Evolutionary conservation across 2,113 vertebrate species (phyloP).

Genomic region (Indicator indicator): DNA sequence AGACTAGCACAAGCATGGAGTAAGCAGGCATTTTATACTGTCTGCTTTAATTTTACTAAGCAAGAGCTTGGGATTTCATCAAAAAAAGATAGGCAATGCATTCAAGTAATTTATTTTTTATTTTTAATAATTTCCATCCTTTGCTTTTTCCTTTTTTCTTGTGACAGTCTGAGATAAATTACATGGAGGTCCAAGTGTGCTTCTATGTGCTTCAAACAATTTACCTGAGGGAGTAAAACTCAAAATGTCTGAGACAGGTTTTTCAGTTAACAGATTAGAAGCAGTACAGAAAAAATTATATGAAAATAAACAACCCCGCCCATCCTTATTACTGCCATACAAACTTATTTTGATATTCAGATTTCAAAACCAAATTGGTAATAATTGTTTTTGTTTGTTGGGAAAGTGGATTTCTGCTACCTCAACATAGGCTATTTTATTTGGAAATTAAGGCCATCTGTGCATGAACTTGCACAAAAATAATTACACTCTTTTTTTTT

Average conservation of each 20-base stretch:
- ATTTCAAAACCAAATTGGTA: background rate
- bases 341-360: background rate
- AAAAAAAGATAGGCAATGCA: background rate
- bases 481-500: slow-evolving; percentile 36
- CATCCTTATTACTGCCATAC: background rate
- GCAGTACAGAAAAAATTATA: background rate
- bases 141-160: background rate
- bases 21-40: background rate
- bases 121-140: background rate
- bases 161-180: background rate
- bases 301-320: background rate
- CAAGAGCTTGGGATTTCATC: background rate
- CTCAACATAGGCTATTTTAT: background rate
- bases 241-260: background rate
- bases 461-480: background rate
- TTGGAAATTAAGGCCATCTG: background rate
- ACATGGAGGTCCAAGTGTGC: background rate
- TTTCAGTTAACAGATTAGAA: background rate
- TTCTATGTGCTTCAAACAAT: background rate
- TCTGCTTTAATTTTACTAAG: background rate
- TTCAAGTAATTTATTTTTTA: background rate
- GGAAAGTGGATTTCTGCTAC: background rate
- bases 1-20: background rate
- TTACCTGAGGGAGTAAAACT: background rate
- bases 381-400: background rate